Conservation (phyloP, 2,113 vertebrate genomes). For the Elephas maximus region DNA sequence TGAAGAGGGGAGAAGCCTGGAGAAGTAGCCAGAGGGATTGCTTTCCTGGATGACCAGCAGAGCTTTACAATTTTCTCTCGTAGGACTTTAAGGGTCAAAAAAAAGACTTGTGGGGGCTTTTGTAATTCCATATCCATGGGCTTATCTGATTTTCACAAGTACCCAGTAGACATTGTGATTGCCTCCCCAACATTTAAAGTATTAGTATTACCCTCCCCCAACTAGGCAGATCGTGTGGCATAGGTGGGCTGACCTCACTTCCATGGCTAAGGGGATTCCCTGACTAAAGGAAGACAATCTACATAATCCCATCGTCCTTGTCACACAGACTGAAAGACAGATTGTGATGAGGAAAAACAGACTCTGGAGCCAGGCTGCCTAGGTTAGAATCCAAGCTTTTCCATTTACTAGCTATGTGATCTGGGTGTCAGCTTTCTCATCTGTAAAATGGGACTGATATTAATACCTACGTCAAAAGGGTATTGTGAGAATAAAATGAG, state of each 20-base stretch:
- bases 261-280: not conserved
- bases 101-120: not conserved
- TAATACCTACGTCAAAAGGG: conserved; percentile 15
- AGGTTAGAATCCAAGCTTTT: not conserved
- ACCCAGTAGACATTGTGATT: not conserved
- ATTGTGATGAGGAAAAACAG: not conserved
- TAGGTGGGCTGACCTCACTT: not conserved
- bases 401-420: too few relatives aligned
- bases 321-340: not conserved
- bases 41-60: not conserved
- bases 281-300: not conserved
- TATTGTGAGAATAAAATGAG: not conserved
- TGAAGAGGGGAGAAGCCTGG: not conserved
- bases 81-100: not conserved
- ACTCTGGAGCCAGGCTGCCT: not conserved
- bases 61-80: not conserved
- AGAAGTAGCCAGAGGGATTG: not conserved
- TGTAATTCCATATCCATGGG: not conserved
- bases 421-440: too few relatives aligned
- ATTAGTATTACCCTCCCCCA: not conserved
- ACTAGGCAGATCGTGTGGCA: not conserved
- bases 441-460: not conserved
- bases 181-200: not conserved
- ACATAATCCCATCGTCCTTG: not conserved
- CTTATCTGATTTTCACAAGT: not conserved